Base-by-base conservation (phyloP, 2,888 invertebrate species). In the Ellobium chinense region DNA sequence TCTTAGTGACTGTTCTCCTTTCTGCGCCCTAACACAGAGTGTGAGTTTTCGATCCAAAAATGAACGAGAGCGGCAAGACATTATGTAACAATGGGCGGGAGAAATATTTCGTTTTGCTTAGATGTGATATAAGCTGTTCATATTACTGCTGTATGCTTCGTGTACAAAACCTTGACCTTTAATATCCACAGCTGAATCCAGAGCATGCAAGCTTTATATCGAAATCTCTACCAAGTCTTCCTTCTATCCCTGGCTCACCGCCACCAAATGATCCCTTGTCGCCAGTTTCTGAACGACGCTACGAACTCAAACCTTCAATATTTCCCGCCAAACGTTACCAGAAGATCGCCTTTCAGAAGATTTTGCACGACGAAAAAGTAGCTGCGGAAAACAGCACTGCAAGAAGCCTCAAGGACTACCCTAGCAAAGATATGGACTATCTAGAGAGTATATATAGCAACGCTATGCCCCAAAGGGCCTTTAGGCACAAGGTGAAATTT, bases 211-310 rank as follows among this genome's bases (percentile, higher is more conserved):
- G 85, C 0, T 46, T 84, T 21, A 73, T 88, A 34, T 88, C 89
- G 1, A 87, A 86, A 68, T 88, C 88, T 24, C 66, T 88, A 65
- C 87, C 87, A 36, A 87, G 83, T 34, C 80, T 83, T n/a, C 83
- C 83, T 14, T 83, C 83, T n/a, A 83, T 83, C 29, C 83, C 83
- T 0, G 83, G 83, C 24, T 83, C 83, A 1, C 83, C 83, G 24
- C 65, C 79, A 31, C 65, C 37, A n/a, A 70, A 74, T 18, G 79
- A 82, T 37, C 58, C 65, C 14, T 63, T 65, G 36, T 77, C 77
- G 18, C 79, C 79, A 18, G 46, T 60, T 29, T 39, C 77, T 9
- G 78, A 76, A 2, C 46, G 46, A 4, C 31, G 37, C 7, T 14
- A 63, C 1, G 76, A 63, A n/a, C 37, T 56, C 82, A 37, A 75